Conservation (phyloP, 1,140 invertebrate genomes). For the Trissolcus basalis region DNA sequence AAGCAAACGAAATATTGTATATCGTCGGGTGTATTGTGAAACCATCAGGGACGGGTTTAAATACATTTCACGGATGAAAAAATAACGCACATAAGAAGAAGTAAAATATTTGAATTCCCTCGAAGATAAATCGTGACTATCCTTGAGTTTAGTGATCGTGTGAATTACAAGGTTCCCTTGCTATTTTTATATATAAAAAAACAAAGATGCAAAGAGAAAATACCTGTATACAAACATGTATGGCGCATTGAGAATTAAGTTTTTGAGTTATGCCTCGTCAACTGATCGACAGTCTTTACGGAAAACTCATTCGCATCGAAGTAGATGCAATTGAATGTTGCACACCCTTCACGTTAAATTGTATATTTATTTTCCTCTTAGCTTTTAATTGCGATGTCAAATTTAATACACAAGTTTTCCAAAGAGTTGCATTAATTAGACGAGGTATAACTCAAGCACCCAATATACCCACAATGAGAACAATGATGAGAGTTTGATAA, state of each 20-base stretch:
- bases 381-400: background rate
- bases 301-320: too few species aligned
- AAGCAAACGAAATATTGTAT: too few species aligned
- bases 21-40: too few species aligned
- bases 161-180: conserved; percentile 27
- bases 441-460: conserved; percentile 3
- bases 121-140: conserved; percentile 20
- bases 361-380: background rate
- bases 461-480: conserved; percentile 1
- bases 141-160: conserved; percentile 16
- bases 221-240: background rate
- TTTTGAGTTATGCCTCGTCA: conserved; percentile 17
- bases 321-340: too few species aligned
- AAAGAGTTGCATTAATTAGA: conserved; percentile 1
- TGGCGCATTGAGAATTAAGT: background rate
- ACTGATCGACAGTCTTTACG: background rate
- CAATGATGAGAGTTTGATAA: conserved; percentile 20
- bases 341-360: background rate
- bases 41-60: too few species aligned
- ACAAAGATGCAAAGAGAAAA: conserved; percentile 19
- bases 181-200: conserved; percentile 38
- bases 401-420: conserved; percentile 1
- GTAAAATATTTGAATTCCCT: background rate
- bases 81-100: conserved; percentile 5
- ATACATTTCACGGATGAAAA: too few species aligned